Evolutionary conservation across 2,888 invertebrate species (phyloP).

Genomic region (Tiphia femorata): DNA sequence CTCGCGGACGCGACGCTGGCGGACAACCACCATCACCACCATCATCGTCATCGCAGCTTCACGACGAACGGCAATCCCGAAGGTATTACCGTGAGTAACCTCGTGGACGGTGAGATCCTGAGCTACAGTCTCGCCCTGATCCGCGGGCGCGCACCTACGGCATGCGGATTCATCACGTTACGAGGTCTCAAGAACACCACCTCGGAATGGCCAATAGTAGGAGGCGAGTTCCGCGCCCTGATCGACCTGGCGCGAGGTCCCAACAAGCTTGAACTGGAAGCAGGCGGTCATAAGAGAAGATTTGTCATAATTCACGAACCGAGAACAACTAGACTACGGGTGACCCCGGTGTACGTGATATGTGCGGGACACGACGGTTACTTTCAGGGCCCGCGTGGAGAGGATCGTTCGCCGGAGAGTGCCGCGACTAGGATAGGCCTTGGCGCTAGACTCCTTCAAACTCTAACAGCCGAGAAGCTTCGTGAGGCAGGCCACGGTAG

Average conservation of each 20-base stretch:
- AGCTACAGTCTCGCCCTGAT: conserved; percentile 75
- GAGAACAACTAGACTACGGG: conserved; percentile 73
- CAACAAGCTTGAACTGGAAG: conserved; percentile 76
- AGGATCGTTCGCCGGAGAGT: conserved; percentile 78
- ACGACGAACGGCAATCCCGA: conserved; percentile 55
- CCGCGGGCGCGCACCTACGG: conserved; percentile 72
- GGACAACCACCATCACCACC: conserved; percentile 46
- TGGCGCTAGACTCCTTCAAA: conserved; percentile 85
- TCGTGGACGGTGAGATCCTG: conserved; percentile 74
- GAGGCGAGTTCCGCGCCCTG: conserved; percentile 79
- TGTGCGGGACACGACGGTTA: conserved; percentile 84
- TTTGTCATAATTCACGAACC: conserved; percentile 74
- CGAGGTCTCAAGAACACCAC: conserved; percentile 67
- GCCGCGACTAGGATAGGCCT: conserved; percentile 83
- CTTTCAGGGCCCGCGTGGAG: conserved; percentile 75
- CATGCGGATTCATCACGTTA: conserved; percentile 66
- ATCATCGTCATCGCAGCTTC: conserved; percentile 28
- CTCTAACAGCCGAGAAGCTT: conserved; percentile 89
- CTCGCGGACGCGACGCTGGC: conserved; percentile 53
- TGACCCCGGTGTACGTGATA: conserved; percentile 86
- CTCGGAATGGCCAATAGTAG: conserved; percentile 75
- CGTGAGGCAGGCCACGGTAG: conserved; percentile 82
- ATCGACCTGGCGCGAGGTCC: conserved; percentile 75
- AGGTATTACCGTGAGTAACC: conserved; percentile 71
- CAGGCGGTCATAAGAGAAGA: conserved; percentile 70